Conservation (phyloP, 2,888 invertebrate genomes). For the Graphium colonna region DNA sequence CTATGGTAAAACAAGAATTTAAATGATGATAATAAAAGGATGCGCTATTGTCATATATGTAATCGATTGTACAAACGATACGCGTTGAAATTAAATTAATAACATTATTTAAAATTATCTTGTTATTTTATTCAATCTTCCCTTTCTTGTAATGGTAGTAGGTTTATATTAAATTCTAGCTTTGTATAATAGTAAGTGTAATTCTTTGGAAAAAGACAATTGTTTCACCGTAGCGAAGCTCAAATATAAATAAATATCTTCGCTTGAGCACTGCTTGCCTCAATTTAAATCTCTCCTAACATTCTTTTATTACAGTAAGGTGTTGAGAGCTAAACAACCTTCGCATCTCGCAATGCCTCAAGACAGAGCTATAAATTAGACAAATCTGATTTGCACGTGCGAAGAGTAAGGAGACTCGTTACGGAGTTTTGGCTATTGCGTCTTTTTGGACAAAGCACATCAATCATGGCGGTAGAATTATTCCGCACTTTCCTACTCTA, state of each 20-base stretch:
- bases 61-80: too few species aligned
- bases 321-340: slow-evolving; percentile 74
- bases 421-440: slow-evolving; percentile 50
- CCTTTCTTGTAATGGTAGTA: too few species aligned
- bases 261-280: slow-evolving; percentile 53
- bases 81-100: too few species aligned
- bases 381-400: slow-evolving; percentile 77
- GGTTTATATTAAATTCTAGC: too few species aligned
- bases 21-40: too few species aligned
- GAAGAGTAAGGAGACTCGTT: slow-evolving; percentile 50
- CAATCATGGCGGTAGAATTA: slow-evolving; percentile 38
- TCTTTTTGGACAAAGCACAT: slow-evolving; percentile 57
- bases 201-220: slow-evolving; percentile 13
- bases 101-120: too few species aligned
- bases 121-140: too few species aligned
- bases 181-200: too few species aligned
- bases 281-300: too few species aligned
- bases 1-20: too few species aligned
- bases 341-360: slow-evolving; percentile 55
- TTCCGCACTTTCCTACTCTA: slow-evolving; percentile 5
- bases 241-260: slow-evolving; percentile 11
- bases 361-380: slow-evolving; percentile 76
- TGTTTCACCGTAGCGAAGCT: slow-evolving; percentile 11
- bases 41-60: too few species aligned
- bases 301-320: too few species aligned